Evolutionary conservation across 2,888 invertebrate genomes (phyloP).

Genomic region (Apodemia zela): DNA sequence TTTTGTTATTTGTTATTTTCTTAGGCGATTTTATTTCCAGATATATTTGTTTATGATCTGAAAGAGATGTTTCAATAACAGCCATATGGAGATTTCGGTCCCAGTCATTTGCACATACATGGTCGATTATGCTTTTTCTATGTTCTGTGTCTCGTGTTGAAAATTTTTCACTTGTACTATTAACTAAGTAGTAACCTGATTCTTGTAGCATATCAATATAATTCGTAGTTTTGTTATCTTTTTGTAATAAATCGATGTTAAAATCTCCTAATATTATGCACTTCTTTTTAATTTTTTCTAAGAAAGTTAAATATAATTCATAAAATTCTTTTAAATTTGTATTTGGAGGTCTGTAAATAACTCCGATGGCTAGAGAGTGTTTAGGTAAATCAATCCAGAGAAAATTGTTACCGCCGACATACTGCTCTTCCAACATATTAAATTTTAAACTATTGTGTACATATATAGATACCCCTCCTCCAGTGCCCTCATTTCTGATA

Average conservation of each 20-base stretch:
- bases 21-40: constrained; percentile 11
- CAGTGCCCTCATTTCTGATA: constrained; percentile 26
- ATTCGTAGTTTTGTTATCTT: not conserved
- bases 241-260: not conserved
- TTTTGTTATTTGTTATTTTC: not conserved
- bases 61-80: constrained; percentile 32
- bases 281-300: constrained; percentile 5
- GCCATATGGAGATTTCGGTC: constrained; percentile 22
- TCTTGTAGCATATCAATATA: not conserved
- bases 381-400: not conserved
- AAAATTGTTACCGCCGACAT: not conserved
- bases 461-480: constrained; percentile 35
- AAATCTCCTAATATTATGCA: not conserved
- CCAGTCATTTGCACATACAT: constrained; percentile 27
- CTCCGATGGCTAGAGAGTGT: not conserved
- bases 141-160: constrained; percentile 24
- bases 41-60: constrained; percentile 33
- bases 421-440: not conserved
- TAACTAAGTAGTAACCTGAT: constrained; percentile 16
- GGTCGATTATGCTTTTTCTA: constrained; percentile 30
- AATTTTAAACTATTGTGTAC: not conserved
- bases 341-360: not conserved
- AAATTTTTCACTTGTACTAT: constrained; percentile 25
- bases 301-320: too few species aligned
- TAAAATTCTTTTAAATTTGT: too few species aligned